Evolutionary conservation across 2,888 invertebrate genomes (phyloP), one percentile per base, ranked within the genome.

Genomic region (Oscheius myriophilus): DNA sequence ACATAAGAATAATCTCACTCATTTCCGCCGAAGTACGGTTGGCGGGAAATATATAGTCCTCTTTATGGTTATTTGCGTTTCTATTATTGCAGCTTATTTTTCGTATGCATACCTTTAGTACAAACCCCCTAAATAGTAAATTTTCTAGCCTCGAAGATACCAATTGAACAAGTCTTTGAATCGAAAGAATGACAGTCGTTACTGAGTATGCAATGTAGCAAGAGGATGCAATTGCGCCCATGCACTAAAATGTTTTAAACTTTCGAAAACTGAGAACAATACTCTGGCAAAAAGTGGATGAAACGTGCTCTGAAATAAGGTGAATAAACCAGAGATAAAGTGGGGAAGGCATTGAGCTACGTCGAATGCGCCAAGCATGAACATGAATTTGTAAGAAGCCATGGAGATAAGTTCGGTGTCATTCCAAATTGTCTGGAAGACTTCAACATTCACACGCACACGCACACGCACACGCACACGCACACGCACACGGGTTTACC

Each of bases 371-470:
- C 78, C 78, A 9, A 82, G 71, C 33, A 72, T 64, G 45, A 82
- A 78, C 81, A 82, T 82, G 58, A 82, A 74, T 58, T 79, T 76
- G 70, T 82, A 82, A 49, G 80, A 79, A 9, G 80, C 65, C 71
- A 81, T 69, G 26, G 73, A 51, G 14, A 66, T 64, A 25, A 82
- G 63, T 54, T 82, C 82, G 39, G 75, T 72, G 70, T 82, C 81
- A 51, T 70, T 72, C 69, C 71, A 76, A 52, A 82, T 81, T 39
- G 75, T 75, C 76, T 80, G 64, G 46, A 75, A 70, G 18, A 33
- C 9, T 6, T 3, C 33, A 3, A 33, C 33, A 6, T 3, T 33
- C 9, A 6, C 33, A 6, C 33, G 3, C 33, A 6, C 33, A 6
- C 33, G 3, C 33, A 6, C 33, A 6, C 33, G 9, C 33, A 6